Evolutionary conservation across 2,888 invertebrate genomes (phyloP).

Genomic region (Amiota minor): DNA sequence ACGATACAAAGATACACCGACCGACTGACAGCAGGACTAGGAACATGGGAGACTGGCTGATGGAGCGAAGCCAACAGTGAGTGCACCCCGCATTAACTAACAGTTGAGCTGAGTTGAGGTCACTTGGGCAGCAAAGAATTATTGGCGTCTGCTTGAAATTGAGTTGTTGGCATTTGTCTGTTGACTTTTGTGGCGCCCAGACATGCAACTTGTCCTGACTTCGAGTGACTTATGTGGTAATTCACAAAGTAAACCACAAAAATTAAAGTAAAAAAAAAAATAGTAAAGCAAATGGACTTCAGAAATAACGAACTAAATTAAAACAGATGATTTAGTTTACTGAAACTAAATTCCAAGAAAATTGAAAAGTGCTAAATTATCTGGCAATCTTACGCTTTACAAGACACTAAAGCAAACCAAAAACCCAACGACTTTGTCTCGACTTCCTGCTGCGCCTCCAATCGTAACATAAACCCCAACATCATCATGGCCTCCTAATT

Average conservation of each 20-base stretch:
- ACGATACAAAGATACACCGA: background rate
- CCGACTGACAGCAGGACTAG: too few relatives aligned
- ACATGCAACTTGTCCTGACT: constrained; percentile 48
- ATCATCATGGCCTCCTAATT: constrained; percentile 62
- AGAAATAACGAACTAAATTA: constrained; percentile 10
- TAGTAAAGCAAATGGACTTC: background rate
- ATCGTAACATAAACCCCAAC: constrained; percentile 33
- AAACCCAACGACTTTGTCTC: constrained; percentile 12
- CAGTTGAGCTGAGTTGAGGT: constrained; percentile 44
- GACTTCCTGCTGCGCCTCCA: background rate
- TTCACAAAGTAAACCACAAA: constrained; percentile 44
- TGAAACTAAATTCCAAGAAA: constrained; percentile 51
- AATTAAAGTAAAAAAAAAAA: background rate
- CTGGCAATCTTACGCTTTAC: constrained; percentile 52
- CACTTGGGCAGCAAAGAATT: constrained; percentile 35
- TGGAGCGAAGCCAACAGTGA: too few relatives aligned
- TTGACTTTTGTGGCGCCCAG: constrained; percentile 14
- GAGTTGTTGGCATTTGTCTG: constrained; percentile 54
- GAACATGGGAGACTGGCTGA: too few relatives aligned
- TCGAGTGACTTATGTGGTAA: constrained; percentile 67
- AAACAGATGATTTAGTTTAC: constrained; percentile 26
- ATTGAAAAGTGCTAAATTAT: constrained; percentile 63
- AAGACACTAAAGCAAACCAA: too few relatives aligned
- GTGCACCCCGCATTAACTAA: background rate
- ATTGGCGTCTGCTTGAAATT: constrained; percentile 45